These are phyloP conservation scores for Onychomys arenicola DNA, from an alignment of 2,797 vertebrate species.

Conservation along the genomic window DNA sequence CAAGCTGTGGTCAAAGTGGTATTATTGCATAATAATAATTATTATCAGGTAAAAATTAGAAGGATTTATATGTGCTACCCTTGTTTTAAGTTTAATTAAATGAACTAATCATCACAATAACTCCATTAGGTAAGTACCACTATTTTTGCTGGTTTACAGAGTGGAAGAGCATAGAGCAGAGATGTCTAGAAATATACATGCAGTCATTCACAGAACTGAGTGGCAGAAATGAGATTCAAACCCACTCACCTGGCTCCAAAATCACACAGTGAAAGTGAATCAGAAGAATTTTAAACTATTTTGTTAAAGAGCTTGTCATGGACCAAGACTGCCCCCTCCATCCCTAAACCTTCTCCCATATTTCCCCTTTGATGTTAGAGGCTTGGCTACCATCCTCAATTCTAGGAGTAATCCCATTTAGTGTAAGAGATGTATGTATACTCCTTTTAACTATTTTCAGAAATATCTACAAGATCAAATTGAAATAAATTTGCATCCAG, in stretches of 20 bases:
- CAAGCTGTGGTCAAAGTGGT: too few species aligned
- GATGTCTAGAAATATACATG: background rate
- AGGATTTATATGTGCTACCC: background rate
- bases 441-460: slow-evolving; percentile 22
- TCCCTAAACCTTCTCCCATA: background rate
- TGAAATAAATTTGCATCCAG: background rate
- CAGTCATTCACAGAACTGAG: background rate
- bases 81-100: background rate
- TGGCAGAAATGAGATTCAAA: background rate
- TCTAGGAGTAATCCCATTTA: background rate
- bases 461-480: background rate
- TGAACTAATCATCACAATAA: background rate
- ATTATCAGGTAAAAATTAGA: background rate
- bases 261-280: background rate
- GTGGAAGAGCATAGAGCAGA: background rate
- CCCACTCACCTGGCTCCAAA: background rate
- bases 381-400: background rate
- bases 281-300: background rate
- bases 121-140: background rate
- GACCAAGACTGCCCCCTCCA: background rate
- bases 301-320: background rate
- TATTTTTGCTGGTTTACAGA: background rate
- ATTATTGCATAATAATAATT: background rate
- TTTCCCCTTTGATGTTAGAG: background rate
- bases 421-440: background rate